These are phyloP conservation scores for Tenthredo livida DNA, from an alignment of 2,888 invertebrate genomes.

Conservation along the genomic window DNA sequence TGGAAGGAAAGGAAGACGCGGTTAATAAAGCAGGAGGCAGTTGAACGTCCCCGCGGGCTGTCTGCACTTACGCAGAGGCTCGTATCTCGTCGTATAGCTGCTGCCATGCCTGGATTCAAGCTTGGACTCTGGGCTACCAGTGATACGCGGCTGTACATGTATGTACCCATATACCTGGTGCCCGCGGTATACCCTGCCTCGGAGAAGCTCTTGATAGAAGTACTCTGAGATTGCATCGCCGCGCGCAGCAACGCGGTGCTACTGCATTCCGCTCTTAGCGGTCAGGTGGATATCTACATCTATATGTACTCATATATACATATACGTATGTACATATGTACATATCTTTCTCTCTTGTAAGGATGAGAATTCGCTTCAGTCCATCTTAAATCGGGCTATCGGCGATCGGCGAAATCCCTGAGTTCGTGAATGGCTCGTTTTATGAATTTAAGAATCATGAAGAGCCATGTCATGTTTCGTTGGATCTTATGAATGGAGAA, in stretches of 20 bases:
- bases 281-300: conserved; percentile 46
- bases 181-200: conserved; percentile 32
- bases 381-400: conserved; percentile 21
- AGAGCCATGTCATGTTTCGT: not conserved
- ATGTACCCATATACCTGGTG: conserved; percentile 27
- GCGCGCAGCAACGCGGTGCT: conserved; percentile 47
- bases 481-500: not conserved
- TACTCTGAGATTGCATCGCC: conserved; percentile 53
- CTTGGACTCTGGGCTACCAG: conserved; percentile 47
- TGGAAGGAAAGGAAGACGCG: conserved; percentile 30
- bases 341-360: not conserved
- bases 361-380: conserved; percentile 1
- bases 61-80: conserved; percentile 42
- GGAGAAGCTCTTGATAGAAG: conserved; percentile 53
- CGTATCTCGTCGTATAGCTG: not conserved
- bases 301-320: conserved; percentile 12
- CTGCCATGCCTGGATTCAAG: conserved; percentile 25
- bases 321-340: not conserved
- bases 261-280: conserved; percentile 52
- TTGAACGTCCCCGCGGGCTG: conserved; percentile 52
- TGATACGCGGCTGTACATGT: conserved; percentile 43
- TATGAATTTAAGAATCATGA: not conserved
- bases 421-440: not conserved
- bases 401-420: not conserved
- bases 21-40: conserved; percentile 51